A percentile compares a stretch with the other conserved stretches of the same genome.
Conservation (phyloP, 2,797 vertebrate species). For the Poecile montanus region DNA sequence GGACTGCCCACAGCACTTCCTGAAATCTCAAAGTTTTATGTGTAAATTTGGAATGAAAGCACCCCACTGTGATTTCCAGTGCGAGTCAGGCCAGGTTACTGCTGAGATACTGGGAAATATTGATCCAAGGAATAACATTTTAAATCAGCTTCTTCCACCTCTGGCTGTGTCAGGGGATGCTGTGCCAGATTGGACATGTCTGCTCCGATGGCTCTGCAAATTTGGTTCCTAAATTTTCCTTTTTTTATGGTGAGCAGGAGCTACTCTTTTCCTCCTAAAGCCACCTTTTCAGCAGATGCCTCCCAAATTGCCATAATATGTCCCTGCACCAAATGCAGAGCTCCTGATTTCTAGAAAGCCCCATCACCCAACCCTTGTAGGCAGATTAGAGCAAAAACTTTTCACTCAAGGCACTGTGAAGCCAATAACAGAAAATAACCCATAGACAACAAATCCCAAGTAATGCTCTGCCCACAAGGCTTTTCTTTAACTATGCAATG, state of each 20-base stretch:
- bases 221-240: not conserved
- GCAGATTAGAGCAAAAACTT: not conserved
- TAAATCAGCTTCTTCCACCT: not conserved
- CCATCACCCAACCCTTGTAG: not conserved
- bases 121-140: not conserved
- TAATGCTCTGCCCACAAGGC: not conserved
- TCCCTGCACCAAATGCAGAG: not conserved
- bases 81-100: not conserved
- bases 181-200: fast-evolving
- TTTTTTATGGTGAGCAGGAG: not conserved
- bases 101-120: not conserved
- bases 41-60: not conserved
- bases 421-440: not conserved
- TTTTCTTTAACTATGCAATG: not conserved
- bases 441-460: not conserved
- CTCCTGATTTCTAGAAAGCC: not conserved
- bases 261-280: not conserved
- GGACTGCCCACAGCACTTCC: not conserved
- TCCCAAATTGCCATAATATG: not conserved
- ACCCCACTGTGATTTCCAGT: not conserved
- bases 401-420: not conserved
- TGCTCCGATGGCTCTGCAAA: not conserved
- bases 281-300: not conserved
- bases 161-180: not conserved
- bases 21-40: not conserved